These are phyloP conservation scores for Peromyscus eremicus DNA, from an alignment of 2,797 vertebrate genomes.

Conservation along the genomic window DNA sequence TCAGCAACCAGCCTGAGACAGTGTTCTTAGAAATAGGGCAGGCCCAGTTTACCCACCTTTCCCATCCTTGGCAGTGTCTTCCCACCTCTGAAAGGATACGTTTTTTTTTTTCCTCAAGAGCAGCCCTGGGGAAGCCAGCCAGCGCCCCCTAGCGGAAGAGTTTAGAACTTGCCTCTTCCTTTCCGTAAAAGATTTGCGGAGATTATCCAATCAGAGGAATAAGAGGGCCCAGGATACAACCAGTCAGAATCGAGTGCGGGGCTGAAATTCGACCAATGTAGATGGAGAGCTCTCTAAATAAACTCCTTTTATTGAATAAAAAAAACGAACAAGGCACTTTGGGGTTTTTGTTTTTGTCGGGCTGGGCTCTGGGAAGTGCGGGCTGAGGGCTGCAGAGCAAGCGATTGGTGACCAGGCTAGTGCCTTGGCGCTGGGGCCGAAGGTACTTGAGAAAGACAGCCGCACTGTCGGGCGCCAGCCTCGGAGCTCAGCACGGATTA, in stretches of 20 bases:
- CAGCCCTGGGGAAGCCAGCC: not conserved
- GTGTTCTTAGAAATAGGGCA: not conserved
- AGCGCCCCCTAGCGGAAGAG: slow-evolving; percentile 47
- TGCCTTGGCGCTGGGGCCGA: slow-evolving; percentile 87
- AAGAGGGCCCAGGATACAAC: not conserved
- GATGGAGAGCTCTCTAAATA: slow-evolving; percentile 15
- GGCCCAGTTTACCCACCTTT: not conserved
- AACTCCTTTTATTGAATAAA: slow-evolving; percentile 61
- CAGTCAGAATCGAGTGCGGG: slow-evolving; percentile 21
- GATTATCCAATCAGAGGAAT: not conserved
- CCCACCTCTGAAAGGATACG: not conserved
- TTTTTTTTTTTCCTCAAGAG: rapidly evolving
- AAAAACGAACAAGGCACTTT: not conserved
- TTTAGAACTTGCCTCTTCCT: not conserved
- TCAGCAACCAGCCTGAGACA: not conserved
- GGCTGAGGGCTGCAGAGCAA: slow-evolving; percentile 63
- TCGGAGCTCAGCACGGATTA: slow-evolving; percentile 88
- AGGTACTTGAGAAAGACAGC: slow-evolving; percentile 92
- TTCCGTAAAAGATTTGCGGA: not conserved
- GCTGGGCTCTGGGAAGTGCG: not conserved
- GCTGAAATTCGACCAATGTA: not conserved
- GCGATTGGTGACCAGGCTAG: slow-evolving; percentile 88
- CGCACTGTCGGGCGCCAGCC: slow-evolving; percentile 85
- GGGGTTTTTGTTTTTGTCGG: not conserved
- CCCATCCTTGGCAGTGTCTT: not conserved